Base-by-base conservation (phyloP, 2,113 vertebrate genomes). In the Cranoglanis bouderius region DNA sequence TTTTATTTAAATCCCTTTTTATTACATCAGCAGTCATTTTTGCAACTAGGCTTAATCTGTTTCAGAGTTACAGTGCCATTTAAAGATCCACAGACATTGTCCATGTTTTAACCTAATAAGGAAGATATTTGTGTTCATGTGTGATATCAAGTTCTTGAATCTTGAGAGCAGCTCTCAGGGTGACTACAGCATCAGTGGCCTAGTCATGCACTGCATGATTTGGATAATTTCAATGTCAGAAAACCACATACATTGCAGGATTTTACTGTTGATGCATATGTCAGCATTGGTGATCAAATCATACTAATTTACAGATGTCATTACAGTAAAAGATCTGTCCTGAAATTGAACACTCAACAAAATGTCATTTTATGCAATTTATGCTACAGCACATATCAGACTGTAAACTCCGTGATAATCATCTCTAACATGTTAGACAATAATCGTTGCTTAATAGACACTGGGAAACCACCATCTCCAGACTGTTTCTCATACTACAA, bases 41-140 rank as follows among this genome's bases (percentile, higher is more conserved):
- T 26, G 13, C 51, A 57, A 38, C 21, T 67, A 81, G 13, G 61
- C 46, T 67, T 81, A 24, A 82, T 55, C 19, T 87, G 43, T 80
- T 38, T 77, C 6, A n/a, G 57, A 51, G 59, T 87, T 70, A 40
- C 1, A 72, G 49, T 53, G 40, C 29, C 49, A 32, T 57, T 5
- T 86, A 40, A 61, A 51, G n/a, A 59, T 55, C n/a, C 18, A 18
- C 77, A 87, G 75, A 32, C 55, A 81, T 78, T 63, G 10, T 65
- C 19, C 18, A 51, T 75, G 4, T 80, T 29, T 67, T 49, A 70
- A 55, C 21, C 49, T 24, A 1, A 4, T 87, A 12, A 82, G 24
- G n/a, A 29, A 16, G 10, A 35, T 81, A 14, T 49, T n/a, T 78
- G 0, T 43, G 18, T 65, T 81, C 7, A 65, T 82, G 26, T 40